Evolutionary conservation across 1,140 invertebrate species (phyloP).

Genomic region (Caenorhabditis briggsae): DNA sequence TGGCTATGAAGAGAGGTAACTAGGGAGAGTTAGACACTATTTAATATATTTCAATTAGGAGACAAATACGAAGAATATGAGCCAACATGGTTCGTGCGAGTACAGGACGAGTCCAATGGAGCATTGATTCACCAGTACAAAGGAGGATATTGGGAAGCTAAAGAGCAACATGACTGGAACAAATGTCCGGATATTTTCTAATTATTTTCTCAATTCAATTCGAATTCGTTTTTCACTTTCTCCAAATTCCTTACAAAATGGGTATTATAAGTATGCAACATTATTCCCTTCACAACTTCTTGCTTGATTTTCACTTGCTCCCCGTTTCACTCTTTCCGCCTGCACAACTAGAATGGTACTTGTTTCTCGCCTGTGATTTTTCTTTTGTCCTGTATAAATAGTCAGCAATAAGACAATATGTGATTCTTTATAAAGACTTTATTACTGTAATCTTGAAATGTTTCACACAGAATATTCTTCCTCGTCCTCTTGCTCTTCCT

Average conservation of each 20-base stretch:
- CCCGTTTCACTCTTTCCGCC: no score
- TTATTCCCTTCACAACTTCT: not conserved
- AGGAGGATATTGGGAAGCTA: slow-evolving; percentile 92
- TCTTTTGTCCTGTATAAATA: slow-evolving; percentile 28
- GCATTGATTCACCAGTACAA: slow-evolving; percentile 88
- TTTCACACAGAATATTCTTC: slow-evolving; percentile 32
- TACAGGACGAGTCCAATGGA: slow-evolving; percentile 86
- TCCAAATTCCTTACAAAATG: slow-evolving; percentile 25
- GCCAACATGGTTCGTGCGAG: slow-evolving; percentile 91
- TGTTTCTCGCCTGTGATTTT: slow-evolving; percentile 6
- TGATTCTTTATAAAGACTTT: not conserved
- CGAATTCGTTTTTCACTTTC: not conserved
- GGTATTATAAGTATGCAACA: slow-evolving; percentile 28
- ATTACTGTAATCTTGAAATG: not conserved
- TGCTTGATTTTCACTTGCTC: not conserved
- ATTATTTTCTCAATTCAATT: not conserved
- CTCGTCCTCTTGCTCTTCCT: slow-evolving; percentile 29
- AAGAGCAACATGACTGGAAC: slow-evolving; percentile 89
- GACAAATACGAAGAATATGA: slow-evolving; percentile 85
- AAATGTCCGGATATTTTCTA: slow-evolving; percentile 88
- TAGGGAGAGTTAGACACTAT: no score
- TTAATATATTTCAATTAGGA: no score
- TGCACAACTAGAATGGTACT: slow-evolving; percentile 11
- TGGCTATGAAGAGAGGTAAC: slow-evolving; percentile 73
- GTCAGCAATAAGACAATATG: not conserved